Conservation (phyloP, 2,888 invertebrate species). For the Myathropa florea region DNA sequence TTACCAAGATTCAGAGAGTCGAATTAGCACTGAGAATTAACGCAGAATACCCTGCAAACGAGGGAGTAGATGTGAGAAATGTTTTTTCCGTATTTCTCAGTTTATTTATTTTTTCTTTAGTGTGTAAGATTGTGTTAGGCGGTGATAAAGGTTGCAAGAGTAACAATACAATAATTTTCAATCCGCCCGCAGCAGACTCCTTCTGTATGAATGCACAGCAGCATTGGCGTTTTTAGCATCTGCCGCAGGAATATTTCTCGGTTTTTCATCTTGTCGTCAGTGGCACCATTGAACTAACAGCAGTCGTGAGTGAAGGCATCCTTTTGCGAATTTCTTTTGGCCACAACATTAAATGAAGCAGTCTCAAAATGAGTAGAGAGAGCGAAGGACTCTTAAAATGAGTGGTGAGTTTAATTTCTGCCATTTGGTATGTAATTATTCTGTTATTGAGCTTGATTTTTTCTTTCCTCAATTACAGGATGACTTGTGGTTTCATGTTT, state of each 20-base stretch:
- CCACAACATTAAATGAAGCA: conserved; percentile 61
- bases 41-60: conserved; percentile 19
- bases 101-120: conserved; percentile 1
- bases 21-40: conserved; percentile 43
- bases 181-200: conserved; percentile 44
- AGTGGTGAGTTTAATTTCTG: conserved; percentile 53
- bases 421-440: conserved; percentile 58
- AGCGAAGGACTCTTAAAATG: conserved; percentile 31
- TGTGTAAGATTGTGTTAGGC: conserved; percentile 48
- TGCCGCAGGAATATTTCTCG: conserved; percentile 59
- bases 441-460: conserved; percentile 18
- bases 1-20: conserved; percentile 44
- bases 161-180: conserved; percentile 65
- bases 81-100: not conserved
- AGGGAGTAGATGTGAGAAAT: conserved; percentile 14
- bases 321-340: conserved; percentile 63
- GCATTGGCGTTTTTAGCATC: conserved; percentile 27
- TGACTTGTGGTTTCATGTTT: conserved; percentile 7
- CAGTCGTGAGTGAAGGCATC: conserved; percentile 52
- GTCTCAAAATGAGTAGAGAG: conserved; percentile 37
- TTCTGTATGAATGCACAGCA: conserved; percentile 47
- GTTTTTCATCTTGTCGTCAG: conserved; percentile 46
- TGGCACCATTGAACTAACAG: conserved; percentile 2
- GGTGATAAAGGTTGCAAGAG: conserved; percentile 64
- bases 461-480: not conserved